Conservation (phyloP, 2,888 invertebrate genomes). For the Notocelia uddmanniana region DNA sequence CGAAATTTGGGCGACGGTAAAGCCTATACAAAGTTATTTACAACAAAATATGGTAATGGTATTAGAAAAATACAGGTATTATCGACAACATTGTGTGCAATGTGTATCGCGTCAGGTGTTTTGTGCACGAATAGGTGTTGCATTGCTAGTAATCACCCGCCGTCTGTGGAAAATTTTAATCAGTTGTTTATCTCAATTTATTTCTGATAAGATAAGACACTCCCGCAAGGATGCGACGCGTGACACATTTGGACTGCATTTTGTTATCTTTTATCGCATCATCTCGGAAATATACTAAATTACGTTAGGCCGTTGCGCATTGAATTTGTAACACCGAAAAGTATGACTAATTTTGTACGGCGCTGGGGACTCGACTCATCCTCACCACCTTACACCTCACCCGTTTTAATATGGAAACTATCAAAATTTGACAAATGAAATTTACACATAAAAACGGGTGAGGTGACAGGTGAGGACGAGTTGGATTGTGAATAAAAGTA, state of each 20-base stretch:
- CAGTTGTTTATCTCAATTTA: conserved; percentile 66
- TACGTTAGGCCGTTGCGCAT: conserved; percentile 40
- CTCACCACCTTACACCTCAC: too few species aligned
- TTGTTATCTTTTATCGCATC: conserved; percentile 61
- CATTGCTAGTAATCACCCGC: conserved; percentile 59
- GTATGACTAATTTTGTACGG: not conserved
- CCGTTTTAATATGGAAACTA: too few species aligned
- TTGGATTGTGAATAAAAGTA: too few species aligned
- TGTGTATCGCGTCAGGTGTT: conserved; percentile 30
- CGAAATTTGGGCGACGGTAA: too few species aligned
- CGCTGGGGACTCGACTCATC: too few species aligned
- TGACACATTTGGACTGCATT: conserved; percentile 69
- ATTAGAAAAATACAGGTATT: too few species aligned
- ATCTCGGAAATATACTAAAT: conserved; percentile 60
- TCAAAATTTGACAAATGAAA: too few species aligned
- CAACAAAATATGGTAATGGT: too few species aligned
- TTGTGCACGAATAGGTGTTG: conserved; percentile 51
- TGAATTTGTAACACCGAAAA: conserved; percentile 28
- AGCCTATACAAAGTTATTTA: too few species aligned
- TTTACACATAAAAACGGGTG: too few species aligned
- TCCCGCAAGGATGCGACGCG: conserved; percentile 64
- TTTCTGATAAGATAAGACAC: conserved; percentile 78
- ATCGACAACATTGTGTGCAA: not conserved
- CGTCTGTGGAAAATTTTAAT: conserved; percentile 73
- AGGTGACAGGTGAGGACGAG: too few species aligned